These are phyloP conservation scores for Petrocephalus microphthalmus DNA, from an alignment of 2,113 vertebrate species.

Conservation along the genomic window DNA sequence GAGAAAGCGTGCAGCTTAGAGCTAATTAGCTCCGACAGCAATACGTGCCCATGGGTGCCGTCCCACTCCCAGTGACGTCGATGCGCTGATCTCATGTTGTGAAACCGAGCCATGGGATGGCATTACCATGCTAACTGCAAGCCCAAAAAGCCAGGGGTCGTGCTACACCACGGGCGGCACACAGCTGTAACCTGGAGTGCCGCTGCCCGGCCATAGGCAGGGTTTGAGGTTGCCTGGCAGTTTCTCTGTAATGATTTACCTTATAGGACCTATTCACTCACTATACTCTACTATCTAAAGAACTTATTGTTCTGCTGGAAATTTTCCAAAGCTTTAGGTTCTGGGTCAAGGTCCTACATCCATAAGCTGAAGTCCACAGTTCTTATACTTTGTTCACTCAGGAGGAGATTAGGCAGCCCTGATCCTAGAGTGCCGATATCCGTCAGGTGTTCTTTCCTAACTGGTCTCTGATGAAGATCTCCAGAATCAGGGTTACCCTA, in stretches of 20 bases:
- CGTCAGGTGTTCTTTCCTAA: background rate
- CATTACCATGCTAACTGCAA: background rate
- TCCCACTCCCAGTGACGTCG: background rate
- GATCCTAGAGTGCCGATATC: background rate
- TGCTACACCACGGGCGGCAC: background rate
- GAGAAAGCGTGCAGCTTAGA: conserved; percentile 22
- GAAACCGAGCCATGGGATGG: background rate
- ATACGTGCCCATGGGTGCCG: background rate
- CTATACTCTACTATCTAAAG: background rate
- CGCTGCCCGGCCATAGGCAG: background rate
- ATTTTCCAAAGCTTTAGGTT: background rate
- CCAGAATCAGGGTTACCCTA: background rate
- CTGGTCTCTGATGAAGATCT: background rate
- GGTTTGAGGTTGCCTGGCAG: background rate
- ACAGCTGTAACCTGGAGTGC: background rate
- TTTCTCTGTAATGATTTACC: background rate
- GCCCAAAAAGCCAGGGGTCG: background rate
- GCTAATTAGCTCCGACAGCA: conserved; percentile 15
- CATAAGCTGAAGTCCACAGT: background rate
- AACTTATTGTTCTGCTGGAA: background rate
- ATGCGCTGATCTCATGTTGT: background rate
- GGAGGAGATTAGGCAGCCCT: background rate
- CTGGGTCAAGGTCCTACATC: background rate
- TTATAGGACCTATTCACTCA: background rate
- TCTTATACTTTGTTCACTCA: background rate